Percentiles rank a stretch among this genome's conserved stretches.
Conservation (phyloP, 2,797 vertebrate species). For the Pygocentrus nattereri region DNA sequence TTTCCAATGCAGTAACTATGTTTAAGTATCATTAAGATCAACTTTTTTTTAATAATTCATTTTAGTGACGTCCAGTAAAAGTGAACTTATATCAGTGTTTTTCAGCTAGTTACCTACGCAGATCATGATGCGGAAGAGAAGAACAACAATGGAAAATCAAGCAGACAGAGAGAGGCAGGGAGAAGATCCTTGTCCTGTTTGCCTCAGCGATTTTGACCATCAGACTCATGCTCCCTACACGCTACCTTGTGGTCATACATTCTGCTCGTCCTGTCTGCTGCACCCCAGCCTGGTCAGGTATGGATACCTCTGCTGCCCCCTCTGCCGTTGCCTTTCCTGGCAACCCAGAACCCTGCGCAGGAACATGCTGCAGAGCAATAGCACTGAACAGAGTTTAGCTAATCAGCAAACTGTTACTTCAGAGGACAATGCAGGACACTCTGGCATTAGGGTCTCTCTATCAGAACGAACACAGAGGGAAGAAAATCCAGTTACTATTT, state of each 20-base stretch:
- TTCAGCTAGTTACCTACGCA: neutral
- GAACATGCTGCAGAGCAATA: neutral
- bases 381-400: neutral
- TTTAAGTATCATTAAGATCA: neutral
- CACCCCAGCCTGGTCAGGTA: conserved; percentile 23
- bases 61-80: too few species aligned
- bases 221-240: conserved; percentile 6
- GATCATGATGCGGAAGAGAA: neutral
- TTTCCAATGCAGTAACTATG: too few species aligned
- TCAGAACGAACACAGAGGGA: too few species aligned
- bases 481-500: too few species aligned
- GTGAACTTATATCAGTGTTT: neutral
- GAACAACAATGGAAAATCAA: neutral
- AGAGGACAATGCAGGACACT: conserved; percentile 38
- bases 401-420: conserved; percentile 8
- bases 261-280: conserved; percentile 26
- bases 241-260: conserved; percentile 42
- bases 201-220: conserved; percentile 13
- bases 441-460: neutral
- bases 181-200: conserved; percentile 40
- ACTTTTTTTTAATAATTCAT: too few species aligned
- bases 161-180: neutral
- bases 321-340: neutral
- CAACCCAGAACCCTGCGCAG: conserved; percentile 1
- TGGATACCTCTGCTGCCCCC: conserved; percentile 30